Evolutionary conservation across 2,888 invertebrate genomes (phyloP).

Genomic region (Dryomyza anilis): DNA sequence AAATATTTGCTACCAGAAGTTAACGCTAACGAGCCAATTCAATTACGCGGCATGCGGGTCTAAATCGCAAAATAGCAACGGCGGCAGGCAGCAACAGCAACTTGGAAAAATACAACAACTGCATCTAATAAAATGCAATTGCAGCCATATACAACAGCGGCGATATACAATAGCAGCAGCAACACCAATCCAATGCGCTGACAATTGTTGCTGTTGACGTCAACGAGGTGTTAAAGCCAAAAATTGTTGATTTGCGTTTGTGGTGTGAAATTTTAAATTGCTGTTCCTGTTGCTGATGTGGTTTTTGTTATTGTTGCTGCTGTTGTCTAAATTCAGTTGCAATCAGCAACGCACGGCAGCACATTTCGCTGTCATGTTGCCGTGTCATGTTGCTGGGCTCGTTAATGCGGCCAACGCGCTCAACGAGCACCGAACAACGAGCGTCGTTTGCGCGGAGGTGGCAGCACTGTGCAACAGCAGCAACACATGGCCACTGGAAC

Average conservation of each 20-base stretch:
- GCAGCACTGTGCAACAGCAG: too few relatives aligned
- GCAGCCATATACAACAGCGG: neutral
- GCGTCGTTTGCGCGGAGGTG: neutral
- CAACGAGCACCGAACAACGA: neutral
- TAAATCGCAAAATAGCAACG: conserved; percentile 9
- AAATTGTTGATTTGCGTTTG: conserved; percentile 5
- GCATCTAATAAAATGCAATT: conserved; percentile 3
- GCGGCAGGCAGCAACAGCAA: neutral
- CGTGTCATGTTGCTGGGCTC: conserved; percentile 34
- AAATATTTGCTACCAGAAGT: conserved; percentile 22
- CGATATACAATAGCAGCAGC: neutral
- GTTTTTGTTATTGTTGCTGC: neutral
- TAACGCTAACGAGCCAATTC: conserved; percentile 35
- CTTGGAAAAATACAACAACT: neutral
- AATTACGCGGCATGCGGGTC: conserved; percentile 25
- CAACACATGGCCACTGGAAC: neutral
- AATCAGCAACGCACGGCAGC: conserved; percentile 34
- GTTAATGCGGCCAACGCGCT: neutral
- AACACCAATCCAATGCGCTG: conserved; percentile 1
- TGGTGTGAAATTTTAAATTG: conserved; percentile 24
- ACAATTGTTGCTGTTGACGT: neutral
- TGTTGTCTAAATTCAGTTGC: conserved; percentile 22
- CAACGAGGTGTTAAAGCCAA: neutral
- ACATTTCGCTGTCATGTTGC: conserved; percentile 39
- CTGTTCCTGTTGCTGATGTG: neutral